These are phyloP conservation scores for Drosophila meridionalis DNA, from an alignment of 2,888 invertebrate genomes.

Conservation along the genomic window DNA sequence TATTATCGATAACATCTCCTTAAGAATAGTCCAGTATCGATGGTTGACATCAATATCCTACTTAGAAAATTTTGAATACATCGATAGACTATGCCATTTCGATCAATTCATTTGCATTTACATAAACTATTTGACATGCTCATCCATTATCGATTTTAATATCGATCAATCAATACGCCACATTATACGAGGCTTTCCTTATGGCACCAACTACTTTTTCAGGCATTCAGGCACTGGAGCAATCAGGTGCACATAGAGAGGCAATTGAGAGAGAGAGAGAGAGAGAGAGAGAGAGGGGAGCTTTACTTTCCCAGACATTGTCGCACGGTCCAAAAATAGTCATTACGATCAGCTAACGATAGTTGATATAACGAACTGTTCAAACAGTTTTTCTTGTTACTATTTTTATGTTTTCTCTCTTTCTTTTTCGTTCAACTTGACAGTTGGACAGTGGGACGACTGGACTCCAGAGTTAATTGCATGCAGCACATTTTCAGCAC, in stretches of 20 bases:
- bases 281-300: background rate
- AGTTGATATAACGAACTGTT: slow-evolving; percentile 21
- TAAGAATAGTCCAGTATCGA: no score
- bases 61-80: background rate
- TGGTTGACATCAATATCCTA: no score
- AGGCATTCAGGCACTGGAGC: slow-evolving; percentile 8
- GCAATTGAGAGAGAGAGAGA: background rate
- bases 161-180: slow-evolving; percentile 65
- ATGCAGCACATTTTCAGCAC: slow-evolving; percentile 50
- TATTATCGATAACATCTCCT: no score
- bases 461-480: slow-evolving; percentile 53
- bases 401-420: slow-evolving; percentile 16
- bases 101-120: background rate
- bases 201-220: slow-evolving; percentile 13
- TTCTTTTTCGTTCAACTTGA: slow-evolving; percentile 18
- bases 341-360: slow-evolving; percentile 66
- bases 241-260: background rate
- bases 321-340: slow-evolving; percentile 77
- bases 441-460: slow-evolving; percentile 40
- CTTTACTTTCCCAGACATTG: slow-evolving; percentile 21
- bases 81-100: background rate
- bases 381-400: background rate
- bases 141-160: background rate
- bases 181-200: slow-evolving; percentile 44
- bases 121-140: background rate